Evolutionary conservation across 2,888 invertebrate genomes (phyloP), one percentile per base, ranked within the genome.

Genomic region (Tupiocoris notatus): DNA sequence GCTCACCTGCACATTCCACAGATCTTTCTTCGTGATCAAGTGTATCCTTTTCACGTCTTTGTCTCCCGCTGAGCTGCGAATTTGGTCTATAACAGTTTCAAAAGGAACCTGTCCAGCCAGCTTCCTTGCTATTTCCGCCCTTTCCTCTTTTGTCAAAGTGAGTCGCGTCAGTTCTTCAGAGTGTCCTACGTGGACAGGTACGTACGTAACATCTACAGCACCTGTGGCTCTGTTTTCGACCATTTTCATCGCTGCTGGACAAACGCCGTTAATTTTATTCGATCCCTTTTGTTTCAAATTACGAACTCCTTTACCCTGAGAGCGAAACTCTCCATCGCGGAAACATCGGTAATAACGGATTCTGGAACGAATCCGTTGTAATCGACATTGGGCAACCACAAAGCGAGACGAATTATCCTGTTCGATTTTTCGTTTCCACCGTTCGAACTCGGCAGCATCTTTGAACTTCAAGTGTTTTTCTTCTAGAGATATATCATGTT

Each of bases 21-120:
- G 58, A 25, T 75, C 75, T 25, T 75, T 64, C 2, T 56, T 54
- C 12, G 62, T 56, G 17, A 64, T 17, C 17, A 61, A 39, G 39
- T 39, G 39, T 7, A 39, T 39, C 39, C 39, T 39, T 3, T 12
- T 3, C 12, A 39, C 59, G 6, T 3, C 3, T 7, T n/a, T n/a
- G 6, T 39, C 39, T 3, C 39, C 6, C 59, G 3, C 6, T n/a
- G 3, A 2, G 18, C 59, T n/a, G 18, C 22, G 18, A 3, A 39
- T 7, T 39, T 12, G 3, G 12, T 39, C 39, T n/a, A n/a, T n/a
- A n/a, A n/a, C n/a, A 39, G 39, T 39, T 39, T 39, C 39, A 12
- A 7, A 39, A 7, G 39, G 39, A 39, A 39, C 6, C 39, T 39
- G 39, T 7, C 12, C 21, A 9, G 62, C 62, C n/a, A 62, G n/a